Conservation (phyloP, 2,113 vertebrate genomes). For the Acanthochromis polyacanthus region DNA sequence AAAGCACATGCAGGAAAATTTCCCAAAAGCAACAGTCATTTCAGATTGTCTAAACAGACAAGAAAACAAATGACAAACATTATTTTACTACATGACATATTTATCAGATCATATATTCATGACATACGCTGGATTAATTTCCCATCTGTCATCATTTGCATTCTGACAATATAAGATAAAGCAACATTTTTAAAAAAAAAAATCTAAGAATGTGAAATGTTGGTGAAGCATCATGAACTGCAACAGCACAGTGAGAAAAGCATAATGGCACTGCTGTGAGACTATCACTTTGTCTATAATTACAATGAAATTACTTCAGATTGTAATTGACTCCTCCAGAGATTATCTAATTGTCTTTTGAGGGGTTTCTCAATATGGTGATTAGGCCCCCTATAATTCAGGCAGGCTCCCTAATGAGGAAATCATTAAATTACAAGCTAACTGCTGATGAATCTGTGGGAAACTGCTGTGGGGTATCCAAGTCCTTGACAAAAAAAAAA, state of each 20-base stretch:
- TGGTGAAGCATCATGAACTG: neutral
- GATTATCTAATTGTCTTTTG: conserved; percentile 45
- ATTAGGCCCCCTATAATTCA: conserved; percentile 29
- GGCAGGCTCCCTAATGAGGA: conserved; percentile 21
- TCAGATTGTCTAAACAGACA: conserved; percentile 25
- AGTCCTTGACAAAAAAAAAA: conserved; percentile 7
- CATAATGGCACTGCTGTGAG: neutral
- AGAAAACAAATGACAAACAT: neutral
- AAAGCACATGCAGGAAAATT: neutral
- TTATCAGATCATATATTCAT: neutral
- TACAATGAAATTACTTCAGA: neutral
- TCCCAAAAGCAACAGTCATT: neutral
- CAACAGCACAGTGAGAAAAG: neutral
- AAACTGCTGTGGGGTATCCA: conserved; percentile 1
- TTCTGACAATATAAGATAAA: neutral
- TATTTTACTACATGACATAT: neutral
- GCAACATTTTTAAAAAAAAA: neutral
- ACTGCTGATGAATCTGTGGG: conserved; percentile 20
- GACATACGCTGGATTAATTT: neutral
- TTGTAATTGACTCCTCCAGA: conserved; percentile 34
- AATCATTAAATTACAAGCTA: conserved; percentile 43
- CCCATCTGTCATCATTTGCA: neutral
- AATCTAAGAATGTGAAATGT: neutral
- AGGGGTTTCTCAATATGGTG: conserved; percentile 37
- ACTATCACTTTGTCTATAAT: conserved; percentile 15